Base-by-base conservation (phyloP, 2,888 invertebrate species). In the Apomyelois bistriatella region DNA sequence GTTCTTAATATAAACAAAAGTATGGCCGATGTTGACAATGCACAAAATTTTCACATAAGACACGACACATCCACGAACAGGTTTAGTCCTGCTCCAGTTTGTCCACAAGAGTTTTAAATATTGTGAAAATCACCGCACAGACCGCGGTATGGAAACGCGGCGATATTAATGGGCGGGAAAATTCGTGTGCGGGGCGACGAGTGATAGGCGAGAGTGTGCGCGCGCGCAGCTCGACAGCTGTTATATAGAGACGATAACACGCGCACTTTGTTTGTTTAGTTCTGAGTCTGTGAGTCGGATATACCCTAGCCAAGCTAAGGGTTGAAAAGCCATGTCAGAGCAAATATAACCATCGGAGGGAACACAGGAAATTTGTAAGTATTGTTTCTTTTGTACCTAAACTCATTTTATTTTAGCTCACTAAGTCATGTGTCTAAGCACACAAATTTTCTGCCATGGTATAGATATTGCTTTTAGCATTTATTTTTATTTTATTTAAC, bases 221-320 rank as follows among this genome's bases (percentile, higher is more conserved):
- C 85, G 79, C 85, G 89, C 87, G 87, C 89, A 73, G 17, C 60
- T 60, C 41, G 55, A 51, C 71, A 57, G 62, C 68, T 54, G 73
- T 86, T 89, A 73, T 88, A 89, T 88, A 87, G 65, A 74, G 74
- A 68, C 72, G 87, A 85, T 85, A 86, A 84, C 74, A 67, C 74
- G 68, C 61, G 62, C 64, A 66, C 72, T 74, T 73, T 74, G 73
- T 74, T 61, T 64, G 6, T 5, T n/a, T n/a, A 38, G 15, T 65
- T 48, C 56, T 57, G 52, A 58, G 55, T 56, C 57, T 46, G 46
- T 16, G 6, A 13, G 8, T 36, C 28, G 36, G 9, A 9, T 15
- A 1, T 17, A 12, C 28, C 13, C 38, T 13, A 48, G 36, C 9
- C 38, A 28, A 28, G 28, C 22, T 10, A n/a, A 43, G 12, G 46